Conservation (phyloP, 1,140 invertebrate species). For the Halotydeus destructor region DNA sequence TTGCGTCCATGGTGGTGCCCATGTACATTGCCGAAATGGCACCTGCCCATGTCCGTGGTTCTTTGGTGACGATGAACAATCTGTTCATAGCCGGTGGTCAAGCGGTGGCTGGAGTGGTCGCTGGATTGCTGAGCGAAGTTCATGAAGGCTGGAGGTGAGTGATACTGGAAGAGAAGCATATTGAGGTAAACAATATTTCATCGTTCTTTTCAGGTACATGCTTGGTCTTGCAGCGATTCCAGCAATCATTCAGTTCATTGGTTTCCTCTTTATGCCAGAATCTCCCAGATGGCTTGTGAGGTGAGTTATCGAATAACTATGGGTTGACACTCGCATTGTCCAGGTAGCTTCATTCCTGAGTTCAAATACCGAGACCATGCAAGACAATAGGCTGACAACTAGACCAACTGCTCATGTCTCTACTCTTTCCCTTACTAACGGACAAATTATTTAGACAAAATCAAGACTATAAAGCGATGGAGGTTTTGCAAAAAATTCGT, state of each 20-base stretch:
- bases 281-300: constrained; percentile 33
- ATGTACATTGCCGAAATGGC: constrained; percentile 39
- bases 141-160: constrained; percentile 36
- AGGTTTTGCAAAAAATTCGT: constrained; percentile 26
- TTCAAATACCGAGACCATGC: too few species aligned
- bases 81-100: constrained; percentile 38
- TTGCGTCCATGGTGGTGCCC: constrained; percentile 38
- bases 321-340: too few species aligned
- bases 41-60: constrained; percentile 30
- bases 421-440: too few species aligned
- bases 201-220: constrained; percentile 37
- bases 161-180: not conserved
- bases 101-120: constrained; percentile 33
- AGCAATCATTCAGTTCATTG: constrained; percentile 33
- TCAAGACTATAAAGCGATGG: constrained; percentile 23
- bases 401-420: too few species aligned
- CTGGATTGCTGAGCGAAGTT: constrained; percentile 29
- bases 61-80: constrained; percentile 34
- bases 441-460: too few species aligned
- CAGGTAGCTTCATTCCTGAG: too few species aligned
- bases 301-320: too few species aligned
- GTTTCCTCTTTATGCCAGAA: constrained; percentile 39
- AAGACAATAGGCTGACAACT: too few species aligned
- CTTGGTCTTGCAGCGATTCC: constrained; percentile 36
- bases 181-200: too few species aligned